These are phyloP conservation scores for Parapristionchus giblindavisi DNA, from an alignment of 2,888 invertebrate genomes.

Conservation along the genomic window DNA sequence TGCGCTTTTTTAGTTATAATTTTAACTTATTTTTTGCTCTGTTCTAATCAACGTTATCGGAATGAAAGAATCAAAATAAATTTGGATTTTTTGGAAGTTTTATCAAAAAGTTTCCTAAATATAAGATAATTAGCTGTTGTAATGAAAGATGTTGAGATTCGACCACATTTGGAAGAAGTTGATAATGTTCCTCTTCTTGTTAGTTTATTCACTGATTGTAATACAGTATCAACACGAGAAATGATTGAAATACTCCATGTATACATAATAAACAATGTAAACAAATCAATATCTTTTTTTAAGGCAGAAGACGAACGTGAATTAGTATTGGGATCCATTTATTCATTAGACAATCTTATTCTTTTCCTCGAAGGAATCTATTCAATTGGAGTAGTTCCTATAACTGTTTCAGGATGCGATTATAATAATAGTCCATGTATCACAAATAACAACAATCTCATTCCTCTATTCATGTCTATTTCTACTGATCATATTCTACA, in stretches of 20 bases:
- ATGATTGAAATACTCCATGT: conserved; percentile 89
- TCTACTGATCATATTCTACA: neutral
- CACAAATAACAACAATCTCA: neutral
- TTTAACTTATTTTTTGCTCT: no score
- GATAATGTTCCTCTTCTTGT: conserved; percentile 97
- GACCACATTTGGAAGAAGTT: conserved; percentile 76
- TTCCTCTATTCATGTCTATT: neutral
- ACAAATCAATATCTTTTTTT: neutral
- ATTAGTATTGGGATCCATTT: conserved; percentile 3
- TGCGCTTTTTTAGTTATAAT: no score
- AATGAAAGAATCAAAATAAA: no score
- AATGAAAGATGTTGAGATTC: conserved; percentile 74
- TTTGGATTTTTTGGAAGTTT: no score
- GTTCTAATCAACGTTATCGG: no score
- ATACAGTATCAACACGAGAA: conserved; percentile 85
- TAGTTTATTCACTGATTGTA: conserved; percentile 96
- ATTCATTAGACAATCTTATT: neutral
- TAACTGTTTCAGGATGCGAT: neutral
- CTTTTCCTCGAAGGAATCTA: neutral
- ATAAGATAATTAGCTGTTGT: no score
- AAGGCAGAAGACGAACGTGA: neutral
- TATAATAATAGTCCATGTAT: neutral
- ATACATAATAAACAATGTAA: neutral
- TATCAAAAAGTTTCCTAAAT: no score
- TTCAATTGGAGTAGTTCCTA: conserved; percentile 14